phyloP scores from a whole-genome alignment of 2,797 vertebrate genomes.

The Coluber constrictor region DNA sequence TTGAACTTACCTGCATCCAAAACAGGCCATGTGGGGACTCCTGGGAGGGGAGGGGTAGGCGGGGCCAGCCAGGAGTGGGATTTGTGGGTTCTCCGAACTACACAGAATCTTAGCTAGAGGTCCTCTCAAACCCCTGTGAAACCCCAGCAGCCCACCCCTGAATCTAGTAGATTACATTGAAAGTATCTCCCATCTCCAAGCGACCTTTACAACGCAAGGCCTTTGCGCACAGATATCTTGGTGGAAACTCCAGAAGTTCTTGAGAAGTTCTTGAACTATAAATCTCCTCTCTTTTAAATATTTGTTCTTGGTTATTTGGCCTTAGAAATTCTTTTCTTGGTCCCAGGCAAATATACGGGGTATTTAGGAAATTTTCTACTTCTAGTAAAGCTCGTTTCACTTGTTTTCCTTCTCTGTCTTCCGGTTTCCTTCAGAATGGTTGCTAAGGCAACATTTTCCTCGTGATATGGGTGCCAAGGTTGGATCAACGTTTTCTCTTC shows the following conservation, averaged over 20 bases:
- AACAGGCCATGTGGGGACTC: no score
- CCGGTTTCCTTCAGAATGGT: background rate
- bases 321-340: background rate
- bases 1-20: no score
- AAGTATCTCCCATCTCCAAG: no score
- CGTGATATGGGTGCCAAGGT: no score
- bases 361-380: background rate
- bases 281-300: background rate
- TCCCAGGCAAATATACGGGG: background rate
- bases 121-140: no score
- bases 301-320: background rate
- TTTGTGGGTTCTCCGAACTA: no score
- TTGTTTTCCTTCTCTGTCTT: background rate
- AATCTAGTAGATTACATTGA: no score
- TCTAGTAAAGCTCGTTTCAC: background rate
- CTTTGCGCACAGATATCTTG: background rate
- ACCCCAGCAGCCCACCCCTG: no score
- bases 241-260: background rate
- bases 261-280: background rate
- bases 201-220: background rate
- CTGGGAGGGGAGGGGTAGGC: no score
- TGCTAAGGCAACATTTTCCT: background rate
- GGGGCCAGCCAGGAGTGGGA: no score
- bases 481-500: background rate
- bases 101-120: no score